A percentile compares a stretch with the other conserved stretches of the same genome.
Evolutionary conservation across 2,888 invertebrate genomes (phyloP).

Genomic region (Spicauda simplicius): DNA sequence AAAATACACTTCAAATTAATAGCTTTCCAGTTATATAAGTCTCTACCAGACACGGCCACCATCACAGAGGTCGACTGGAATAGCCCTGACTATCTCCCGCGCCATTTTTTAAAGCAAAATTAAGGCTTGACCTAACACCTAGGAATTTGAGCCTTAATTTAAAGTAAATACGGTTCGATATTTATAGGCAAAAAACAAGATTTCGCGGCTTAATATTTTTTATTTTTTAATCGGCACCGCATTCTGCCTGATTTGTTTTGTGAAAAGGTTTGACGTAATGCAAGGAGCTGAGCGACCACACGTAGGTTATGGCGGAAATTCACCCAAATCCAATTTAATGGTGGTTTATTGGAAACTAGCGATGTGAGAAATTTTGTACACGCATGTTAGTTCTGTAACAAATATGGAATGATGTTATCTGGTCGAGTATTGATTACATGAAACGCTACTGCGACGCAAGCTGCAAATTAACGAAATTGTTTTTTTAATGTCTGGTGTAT

Average conservation of each 20-base stretch:
- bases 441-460: neutral
- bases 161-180: neutral
- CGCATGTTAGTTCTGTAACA: constrained; percentile 5
- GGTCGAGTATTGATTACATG: neutral
- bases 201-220: constrained; percentile 37
- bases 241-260: constrained; percentile 63
- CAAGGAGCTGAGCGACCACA: constrained; percentile 71
- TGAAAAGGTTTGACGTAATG: constrained; percentile 73
- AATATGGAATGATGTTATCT: constrained; percentile 6
- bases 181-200: neutral
- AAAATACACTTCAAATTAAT: neutral
- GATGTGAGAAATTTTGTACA: constrained; percentile 51
- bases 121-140: constrained; percentile 11
- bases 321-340: constrained; percentile 73
- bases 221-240: constrained; percentile 49
- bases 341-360: constrained; percentile 59
- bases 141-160: constrained; percentile 5
- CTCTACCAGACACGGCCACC: constrained; percentile 24
- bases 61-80: constrained; percentile 30
- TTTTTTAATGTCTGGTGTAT: no score
- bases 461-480: no score
- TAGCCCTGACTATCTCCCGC: constrained; percentile 21
- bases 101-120: constrained; percentile 23
- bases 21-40: neutral
- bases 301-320: constrained; percentile 57